These are phyloP conservation scores for Prietella phreatophila DNA, from an alignment of 2,113 vertebrate species.

Conservation along the genomic window DNA sequence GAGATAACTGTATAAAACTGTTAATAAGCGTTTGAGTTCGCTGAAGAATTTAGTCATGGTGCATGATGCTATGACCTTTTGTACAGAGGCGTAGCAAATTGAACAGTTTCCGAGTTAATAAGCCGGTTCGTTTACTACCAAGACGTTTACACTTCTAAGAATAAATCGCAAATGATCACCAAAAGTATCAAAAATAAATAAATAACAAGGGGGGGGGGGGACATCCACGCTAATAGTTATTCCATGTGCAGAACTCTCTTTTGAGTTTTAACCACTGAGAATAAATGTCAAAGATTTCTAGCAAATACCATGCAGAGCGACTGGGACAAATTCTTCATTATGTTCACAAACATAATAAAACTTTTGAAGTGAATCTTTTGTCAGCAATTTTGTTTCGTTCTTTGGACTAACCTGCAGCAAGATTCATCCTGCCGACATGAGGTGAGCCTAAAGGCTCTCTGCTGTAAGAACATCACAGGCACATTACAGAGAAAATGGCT, in stretches of 20 bases:
- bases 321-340: not conserved
- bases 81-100: not conserved
- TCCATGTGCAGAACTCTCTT: not conserved
- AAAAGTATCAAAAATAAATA: not conserved
- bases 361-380: not conserved
- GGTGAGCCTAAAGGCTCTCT: not conserved
- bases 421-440: constrained; percentile 2
- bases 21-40: not conserved
- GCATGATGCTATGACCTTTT: constrained; percentile 10
- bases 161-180: constrained; percentile 19
- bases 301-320: not conserved
- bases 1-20: not conserved
- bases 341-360: not conserved
- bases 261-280: not conserved
- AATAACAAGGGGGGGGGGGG: no score
- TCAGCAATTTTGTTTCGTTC: not conserved
- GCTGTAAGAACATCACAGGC: constrained; percentile 19
- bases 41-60: not conserved
- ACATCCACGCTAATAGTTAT: not conserved
- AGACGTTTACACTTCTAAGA: not conserved
- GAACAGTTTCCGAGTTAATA: constrained; percentile 9
- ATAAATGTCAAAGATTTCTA: constrained; percentile 12
- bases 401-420: not conserved
- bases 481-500: constrained; percentile 22
- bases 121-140: not conserved